Evolutionary conservation across 2,888 invertebrate species (phyloP), one percentile per base, ranked within the genome.

Genomic region (Hydrotaea cyrtoneurina): DNA sequence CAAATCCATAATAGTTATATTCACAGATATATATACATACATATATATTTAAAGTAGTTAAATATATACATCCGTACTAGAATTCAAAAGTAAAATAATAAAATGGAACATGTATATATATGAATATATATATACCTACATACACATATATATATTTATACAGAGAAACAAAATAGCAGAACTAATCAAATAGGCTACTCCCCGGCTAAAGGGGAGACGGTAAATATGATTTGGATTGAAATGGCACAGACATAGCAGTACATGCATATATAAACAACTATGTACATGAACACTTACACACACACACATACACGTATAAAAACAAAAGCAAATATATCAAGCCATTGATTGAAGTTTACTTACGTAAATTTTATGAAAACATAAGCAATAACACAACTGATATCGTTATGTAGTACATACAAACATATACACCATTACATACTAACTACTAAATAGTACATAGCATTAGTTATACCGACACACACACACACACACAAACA

Each of bases 311-410:
- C 46, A 39, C 43, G 59, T 59, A 23, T 69, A 69, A 69, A n/a
- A 13, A 17, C 53, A 71, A 15, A 59, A 36, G n/a, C 53, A 15
- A 31, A 73, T 74, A 80, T 21, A 73, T 77, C 75, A 59, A 76
- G 50, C 55, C 57, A 79, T 75, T 83, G 53, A 83, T 81, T 81
- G 72, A 81, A 78, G 89, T 88, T 89, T 89, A 89, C 87, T 88
- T 89, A 88, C 87, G 88, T 86, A 90, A 89, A 89, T 88, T 88
- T 89, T 88, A 86, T 90, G 89, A 87, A 89, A 89, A 89, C 86
- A 88, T 86, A 89, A 88, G 89, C 89, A 90, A 90, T 89, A 89
- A 87, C 80, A 87, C 82, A 88, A 85, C 88, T 86, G 79, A 86
- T 86, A 86, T 84, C 86, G 50, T 83, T 72, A 81, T 84, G 86